Base-by-base conservation (phyloP, 2,113 vertebrate genomes). In the Lathamus discolor region DNA sequence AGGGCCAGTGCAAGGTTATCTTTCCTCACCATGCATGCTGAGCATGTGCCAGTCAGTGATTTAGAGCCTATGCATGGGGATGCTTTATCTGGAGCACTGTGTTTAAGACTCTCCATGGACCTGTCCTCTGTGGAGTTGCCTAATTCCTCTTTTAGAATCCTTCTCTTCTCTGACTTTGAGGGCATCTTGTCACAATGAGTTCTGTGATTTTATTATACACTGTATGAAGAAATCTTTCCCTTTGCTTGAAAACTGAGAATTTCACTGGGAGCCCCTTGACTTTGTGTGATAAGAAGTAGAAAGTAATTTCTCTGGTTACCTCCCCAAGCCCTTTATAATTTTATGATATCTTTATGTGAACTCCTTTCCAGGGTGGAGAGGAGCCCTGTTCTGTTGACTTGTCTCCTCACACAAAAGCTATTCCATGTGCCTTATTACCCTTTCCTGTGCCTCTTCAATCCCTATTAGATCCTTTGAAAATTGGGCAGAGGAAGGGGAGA, bases 281-380 rank as follows among this genome's bases (percentile, higher is more conserved):
- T 79, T 76, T 7, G 23, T 93, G 61, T 1, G 41, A 74, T 77
- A 83, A 92, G 88, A 88, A 77, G 49, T 25, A 88, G 59, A 70
- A 93, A 90, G 76, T 83, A 67, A 83, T 94, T 93, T 86, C 28
- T 82, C 76, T 94, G 67, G n/a, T 86, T 86, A 22, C 64, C 92
- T 88, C 61, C 33, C 44, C 63, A 83, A 57, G 59, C 72, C n/a
- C 22, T 81, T 86, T 9, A 23, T 57, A 62, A 80, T 86, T 78
- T 92, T 66, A 16, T 19, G 29, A 14, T 64, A 33, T 52, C 48
- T 79, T 57, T 62, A 14, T 18, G 17, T 55, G 43, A 37, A n/a
- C 41, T 93, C 13, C 25, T 77, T 93, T 51, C 68, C 49, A 81
- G 46, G 48, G 59, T 74, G 68, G 72, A 83, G 63, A 86, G 11